A percentile compares a stretch with the other conserved stretches of the same genome.
Conservation (phyloP, 2,888 invertebrate species). For the Pasiphila rectangulata region DNA sequence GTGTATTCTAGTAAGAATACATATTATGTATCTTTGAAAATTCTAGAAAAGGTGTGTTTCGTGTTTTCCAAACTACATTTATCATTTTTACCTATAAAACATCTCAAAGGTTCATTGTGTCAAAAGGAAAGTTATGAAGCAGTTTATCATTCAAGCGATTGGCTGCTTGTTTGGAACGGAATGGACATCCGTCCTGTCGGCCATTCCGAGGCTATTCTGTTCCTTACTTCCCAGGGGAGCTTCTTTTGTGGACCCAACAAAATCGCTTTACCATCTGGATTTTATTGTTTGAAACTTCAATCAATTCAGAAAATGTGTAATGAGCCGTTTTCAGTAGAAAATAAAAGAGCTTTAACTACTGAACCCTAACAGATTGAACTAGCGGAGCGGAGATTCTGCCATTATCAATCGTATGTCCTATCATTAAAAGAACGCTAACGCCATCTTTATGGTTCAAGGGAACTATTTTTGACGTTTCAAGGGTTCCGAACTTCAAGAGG, state of each 20-base stretch:
- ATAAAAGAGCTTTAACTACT: too few species aligned
- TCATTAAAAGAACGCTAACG: too few species aligned
- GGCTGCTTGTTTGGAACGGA: constrained; percentile 36
- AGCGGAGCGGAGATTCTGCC: too few species aligned
- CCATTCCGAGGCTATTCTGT: constrained; percentile 14
- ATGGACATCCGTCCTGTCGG: constrained; percentile 25
- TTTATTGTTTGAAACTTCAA: constrained; percentile 43
- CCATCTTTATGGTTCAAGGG: too few species aligned
- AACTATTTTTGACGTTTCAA: too few species aligned
- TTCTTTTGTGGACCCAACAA: constrained; percentile 43
- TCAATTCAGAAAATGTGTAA: constrained; percentile 31
- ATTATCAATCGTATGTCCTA: too few species aligned
- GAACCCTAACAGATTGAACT: too few species aligned
- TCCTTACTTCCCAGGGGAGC: constrained; percentile 38
- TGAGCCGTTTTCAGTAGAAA: too few species aligned
- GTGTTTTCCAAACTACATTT: constrained; percentile 4
- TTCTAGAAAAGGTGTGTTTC: background rate
- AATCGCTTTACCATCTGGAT: constrained; percentile 40
- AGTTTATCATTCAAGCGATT: constrained; percentile 37
- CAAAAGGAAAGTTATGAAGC: constrained; percentile 42
- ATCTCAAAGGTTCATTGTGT: constrained; percentile 38
- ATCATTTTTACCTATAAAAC: constrained; percentile 7
- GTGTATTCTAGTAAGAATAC: too few species aligned
- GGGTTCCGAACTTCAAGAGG: too few species aligned
- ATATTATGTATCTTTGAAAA: too few species aligned